These are phyloP conservation scores for Cheilosia vernalis DNA, from an alignment of 2,888 invertebrate species.

Conservation along the genomic window DNA sequence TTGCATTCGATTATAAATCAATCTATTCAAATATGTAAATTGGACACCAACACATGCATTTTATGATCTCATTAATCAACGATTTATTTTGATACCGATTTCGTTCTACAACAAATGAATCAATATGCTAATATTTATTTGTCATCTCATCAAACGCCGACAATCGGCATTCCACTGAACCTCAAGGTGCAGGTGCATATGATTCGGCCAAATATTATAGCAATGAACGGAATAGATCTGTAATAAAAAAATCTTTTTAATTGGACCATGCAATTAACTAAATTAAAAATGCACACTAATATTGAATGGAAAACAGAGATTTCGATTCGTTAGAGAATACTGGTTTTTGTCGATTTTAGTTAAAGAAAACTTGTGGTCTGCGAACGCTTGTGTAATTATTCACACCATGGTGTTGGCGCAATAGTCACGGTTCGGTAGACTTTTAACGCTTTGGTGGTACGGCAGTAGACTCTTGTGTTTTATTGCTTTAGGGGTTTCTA, in stretches of 20 bases:
- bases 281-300: neutral
- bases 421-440: neutral
- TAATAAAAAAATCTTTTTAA: neutral
- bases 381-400: no score
- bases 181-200: no score
- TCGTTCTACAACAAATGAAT: constrained; percentile 35
- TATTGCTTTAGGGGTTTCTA: no score
- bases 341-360: neutral
- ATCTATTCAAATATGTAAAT: neutral
- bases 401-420: neutral
- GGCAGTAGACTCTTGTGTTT: no score
- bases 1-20: constrained; percentile 3
- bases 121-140: constrained; percentile 43
- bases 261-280: neutral
- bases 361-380: no score
- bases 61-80: constrained; percentile 36
- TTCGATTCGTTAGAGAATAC: neutral
- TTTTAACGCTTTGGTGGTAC: neutral
- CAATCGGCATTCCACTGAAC: neutral
- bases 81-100: constrained; percentile 46
- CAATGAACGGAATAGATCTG: neutral
- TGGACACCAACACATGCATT: constrained; percentile 7
- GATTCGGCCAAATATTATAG: no score
- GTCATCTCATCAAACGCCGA: neutral
- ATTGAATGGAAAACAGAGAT: neutral